Evolutionary conservation across 2,888 invertebrate species (phyloP).

Genomic region (Erebia aethiops): DNA sequence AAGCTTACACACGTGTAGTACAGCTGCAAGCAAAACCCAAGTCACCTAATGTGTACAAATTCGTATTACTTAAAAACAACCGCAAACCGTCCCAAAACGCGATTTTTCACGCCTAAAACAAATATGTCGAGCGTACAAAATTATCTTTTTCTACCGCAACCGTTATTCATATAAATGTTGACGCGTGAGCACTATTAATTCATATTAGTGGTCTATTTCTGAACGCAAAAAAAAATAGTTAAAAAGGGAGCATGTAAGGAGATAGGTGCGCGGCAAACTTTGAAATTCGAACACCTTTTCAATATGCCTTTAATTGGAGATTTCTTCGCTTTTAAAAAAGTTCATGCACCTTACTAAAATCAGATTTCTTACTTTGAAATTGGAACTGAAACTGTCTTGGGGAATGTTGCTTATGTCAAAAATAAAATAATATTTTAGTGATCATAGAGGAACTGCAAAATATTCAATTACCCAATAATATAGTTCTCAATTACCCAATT

Average conservation of each 20-base stretch:
- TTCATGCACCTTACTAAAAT: neutral
- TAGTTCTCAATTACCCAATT: too few relatives aligned
- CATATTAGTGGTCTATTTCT: slow-evolving; percentile 72
- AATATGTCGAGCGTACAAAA: slow-evolving; percentile 68
- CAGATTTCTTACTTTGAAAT: slow-evolving; percentile 15
- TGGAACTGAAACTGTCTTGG: neutral
- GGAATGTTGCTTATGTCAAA: too few relatives aligned
- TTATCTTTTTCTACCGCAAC: slow-evolving; percentile 51
- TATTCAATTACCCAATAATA: too few relatives aligned
- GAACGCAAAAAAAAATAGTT: slow-evolving; percentile 43
- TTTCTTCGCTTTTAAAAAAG: slow-evolving; percentile 32
- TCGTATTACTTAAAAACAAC: slow-evolving; percentile 75
- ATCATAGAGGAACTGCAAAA: too few relatives aligned
- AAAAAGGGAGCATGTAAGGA: slow-evolving; percentile 46
- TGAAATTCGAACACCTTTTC: slow-evolving; percentile 64
- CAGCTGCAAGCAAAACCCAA: slow-evolving; percentile 64
- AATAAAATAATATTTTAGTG: too few relatives aligned
- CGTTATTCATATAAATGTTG: slow-evolving; percentile 49
- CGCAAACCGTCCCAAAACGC: slow-evolving; percentile 73
- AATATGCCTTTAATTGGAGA: slow-evolving; percentile 40
- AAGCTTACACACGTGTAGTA: slow-evolving; percentile 62
- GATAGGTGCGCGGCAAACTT: slow-evolving; percentile 52
- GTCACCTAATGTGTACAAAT: slow-evolving; percentile 75
- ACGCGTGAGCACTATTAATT: slow-evolving; percentile 64
- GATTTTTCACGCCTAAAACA: slow-evolving; percentile 79